These are phyloP conservation scores for Caenorhabditis inopinata DNA, from an alignment of 1,140 invertebrate species.

Conservation along the genomic window DNA sequence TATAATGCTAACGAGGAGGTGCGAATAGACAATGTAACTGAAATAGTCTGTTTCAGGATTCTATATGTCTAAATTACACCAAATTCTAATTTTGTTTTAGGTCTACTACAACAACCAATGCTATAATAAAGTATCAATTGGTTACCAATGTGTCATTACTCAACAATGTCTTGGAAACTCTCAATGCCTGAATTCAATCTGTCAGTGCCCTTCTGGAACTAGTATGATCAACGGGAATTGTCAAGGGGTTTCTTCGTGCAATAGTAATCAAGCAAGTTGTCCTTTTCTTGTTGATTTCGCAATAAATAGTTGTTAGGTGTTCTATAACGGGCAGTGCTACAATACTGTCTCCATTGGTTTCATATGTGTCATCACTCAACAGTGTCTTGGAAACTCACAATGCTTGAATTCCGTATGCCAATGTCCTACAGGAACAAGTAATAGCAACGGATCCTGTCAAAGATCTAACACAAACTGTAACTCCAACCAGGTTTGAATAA, in stretches of 20 bases:
- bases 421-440: too few relatives aligned
- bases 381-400: not conserved
- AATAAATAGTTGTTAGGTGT: not conserved
- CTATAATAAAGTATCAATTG: not conserved
- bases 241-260: not conserved
- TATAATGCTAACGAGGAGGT: not conserved
- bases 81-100: not conserved
- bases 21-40: not conserved
- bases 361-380: not conserved
- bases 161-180: slow-evolving; percentile 5
- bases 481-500: too few relatives aligned
- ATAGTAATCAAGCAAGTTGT: not conserved
- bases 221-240: not conserved
- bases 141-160: not conserved
- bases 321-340: not conserved
- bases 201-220: not conserved
- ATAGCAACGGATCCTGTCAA: too few relatives aligned
- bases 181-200: not conserved
- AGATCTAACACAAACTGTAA: too few relatives aligned
- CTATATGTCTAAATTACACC: not conserved
- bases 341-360: not conserved
- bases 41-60: not conserved
- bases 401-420: not conserved
- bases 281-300: not conserved
- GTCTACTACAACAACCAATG: not conserved